Evolutionary conservation across 2,113 vertebrate genomes (phyloP), one percentile per base, ranked within the genome.

Genomic region (Paracanthobrama guichenoti): DNA sequence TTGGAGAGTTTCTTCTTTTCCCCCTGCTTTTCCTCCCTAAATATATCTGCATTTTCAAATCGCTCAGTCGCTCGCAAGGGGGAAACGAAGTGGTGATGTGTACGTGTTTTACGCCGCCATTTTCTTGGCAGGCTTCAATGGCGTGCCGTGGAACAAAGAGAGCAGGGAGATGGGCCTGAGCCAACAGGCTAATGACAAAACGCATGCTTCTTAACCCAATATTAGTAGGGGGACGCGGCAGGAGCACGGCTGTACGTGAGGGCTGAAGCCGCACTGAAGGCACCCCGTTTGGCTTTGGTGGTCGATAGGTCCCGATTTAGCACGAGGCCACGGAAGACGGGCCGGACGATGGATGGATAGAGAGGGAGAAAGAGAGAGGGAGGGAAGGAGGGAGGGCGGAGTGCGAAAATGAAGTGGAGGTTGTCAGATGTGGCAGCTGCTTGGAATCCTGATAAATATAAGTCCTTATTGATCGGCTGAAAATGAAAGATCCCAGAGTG

Each of bases 391-490:
- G 83, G 88, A 91, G 86, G 84, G 88, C 72, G 94, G 93, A 95
- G 95, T 93, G 95, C 94, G 95, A 93, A 95, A 97, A 97, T 96
- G 96, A 97, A 99, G 97, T 97, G 96, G 95, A 96, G 97, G 95
- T 96, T 97, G 97, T 98, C 97, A 98, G 96, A 96, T 95, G 96
- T 96, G 97, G 96, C 96, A 97, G 97, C 97, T 96, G 97, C 96
- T 96, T 94, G 93, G 96, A 96, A 97, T 96, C 95, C 96, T 97
- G 97, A 98, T 98, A 99, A 98, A 99, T 98, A 99, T 96, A 98
- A 98, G 97, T 96, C 95, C 93, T 95, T 98, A 99, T 99, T 97
- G 97, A 99, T 98, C 97, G 96, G 96, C 95, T 96, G 97, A 97
- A 97, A 99, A 99, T 97, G 97, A 97, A 97, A 96, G 96, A 97